These are phyloP conservation scores for Stegana nigrithorax DNA, from an alignment of 2,888 invertebrate species.

Conservation along the genomic window DNA sequence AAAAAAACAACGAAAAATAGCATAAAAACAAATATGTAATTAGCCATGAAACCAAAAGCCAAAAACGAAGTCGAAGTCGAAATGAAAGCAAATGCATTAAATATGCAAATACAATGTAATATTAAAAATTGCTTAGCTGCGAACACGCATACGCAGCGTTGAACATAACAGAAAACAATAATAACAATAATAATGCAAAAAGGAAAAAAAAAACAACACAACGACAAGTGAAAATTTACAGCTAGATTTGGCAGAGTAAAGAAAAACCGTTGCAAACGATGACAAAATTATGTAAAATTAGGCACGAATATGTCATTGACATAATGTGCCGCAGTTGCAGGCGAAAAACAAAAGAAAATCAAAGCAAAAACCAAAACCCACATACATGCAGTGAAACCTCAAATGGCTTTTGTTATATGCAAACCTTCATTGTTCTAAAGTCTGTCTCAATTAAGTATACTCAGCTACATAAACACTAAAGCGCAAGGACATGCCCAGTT, in stretches of 20 bases:
- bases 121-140: no score
- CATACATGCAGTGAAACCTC: background rate
- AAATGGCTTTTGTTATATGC: no score
- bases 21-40: slow-evolving; percentile 22
- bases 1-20: slow-evolving; percentile 21
- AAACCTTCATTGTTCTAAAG: no score
- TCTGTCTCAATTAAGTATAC: no score
- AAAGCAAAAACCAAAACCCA: background rate
- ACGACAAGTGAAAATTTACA: background rate
- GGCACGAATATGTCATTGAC: slow-evolving; percentile 9
- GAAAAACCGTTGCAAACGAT: background rate
- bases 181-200: no score
- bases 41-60: slow-evolving; percentile 1
- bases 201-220: background rate
- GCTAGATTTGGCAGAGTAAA: background rate
- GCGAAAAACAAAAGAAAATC: background rate
- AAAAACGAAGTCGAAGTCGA: background rate
- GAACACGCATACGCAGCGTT: background rate
- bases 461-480: no score
- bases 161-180: no score
- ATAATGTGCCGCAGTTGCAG: background rate
- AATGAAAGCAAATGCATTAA: background rate
- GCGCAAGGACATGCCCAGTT: no score
- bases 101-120: slow-evolving; percentile 4
- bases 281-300: background rate